Conservation (phyloP, 2,113 vertebrate genomes). For the Danionella cerebrum region DNA sequence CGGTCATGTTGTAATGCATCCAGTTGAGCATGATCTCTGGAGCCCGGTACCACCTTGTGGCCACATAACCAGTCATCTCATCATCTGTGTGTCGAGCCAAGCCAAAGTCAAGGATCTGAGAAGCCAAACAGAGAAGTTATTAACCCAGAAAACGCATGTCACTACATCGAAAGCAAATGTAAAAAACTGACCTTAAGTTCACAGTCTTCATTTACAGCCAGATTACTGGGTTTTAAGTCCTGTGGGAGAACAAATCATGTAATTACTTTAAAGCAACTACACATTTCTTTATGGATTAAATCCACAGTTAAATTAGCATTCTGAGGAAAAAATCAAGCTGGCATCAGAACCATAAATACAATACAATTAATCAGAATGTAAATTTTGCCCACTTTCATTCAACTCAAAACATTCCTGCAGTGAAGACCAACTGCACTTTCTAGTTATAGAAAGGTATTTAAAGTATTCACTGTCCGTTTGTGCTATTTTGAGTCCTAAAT, state of each 20-base stretch:
- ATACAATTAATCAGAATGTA: too few species aligned
- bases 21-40: conserved; percentile 99
- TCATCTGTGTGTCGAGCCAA: conserved; percentile 93
- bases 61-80: conserved; percentile 97
- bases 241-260: conserved; percentile 53
- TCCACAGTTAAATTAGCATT: too few species aligned
- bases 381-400: too few species aligned
- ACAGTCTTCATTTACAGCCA: conserved; percentile 98
- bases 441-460: too few species aligned
- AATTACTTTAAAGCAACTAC: too few species aligned
- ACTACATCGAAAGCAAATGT: background rate
- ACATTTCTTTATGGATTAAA: too few species aligned
- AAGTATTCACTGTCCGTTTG: too few species aligned
- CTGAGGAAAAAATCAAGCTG: too few species aligned
- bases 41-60: conserved; percentile 94
- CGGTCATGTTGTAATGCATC: conserved; percentile 99
- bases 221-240: conserved; percentile 96
- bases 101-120: conserved; percentile 94
- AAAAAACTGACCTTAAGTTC: conserved; percentile 81
- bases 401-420: too few species aligned
- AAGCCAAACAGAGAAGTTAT: background rate
- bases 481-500: too few species aligned
- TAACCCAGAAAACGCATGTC: background rate
- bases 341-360: too few species aligned
- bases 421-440: too few species aligned